These are phyloP conservation scores for Rhinatrema bivittatum DNA, from an alignment of 2,797 vertebrate species.

Conservation along the genomic window DNA sequence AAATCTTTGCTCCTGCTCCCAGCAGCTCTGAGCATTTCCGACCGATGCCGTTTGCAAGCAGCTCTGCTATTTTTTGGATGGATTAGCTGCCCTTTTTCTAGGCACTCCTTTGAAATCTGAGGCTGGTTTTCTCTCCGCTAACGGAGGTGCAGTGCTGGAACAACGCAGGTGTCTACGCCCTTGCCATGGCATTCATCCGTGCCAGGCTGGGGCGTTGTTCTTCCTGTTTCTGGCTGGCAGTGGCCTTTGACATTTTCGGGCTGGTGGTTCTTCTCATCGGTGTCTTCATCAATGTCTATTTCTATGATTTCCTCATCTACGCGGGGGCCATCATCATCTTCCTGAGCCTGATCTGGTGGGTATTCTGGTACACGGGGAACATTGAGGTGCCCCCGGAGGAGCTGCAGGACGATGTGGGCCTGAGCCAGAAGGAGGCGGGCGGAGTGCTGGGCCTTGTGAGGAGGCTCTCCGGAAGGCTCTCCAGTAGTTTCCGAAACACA, in stretches of 20 bases:
- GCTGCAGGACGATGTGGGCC: conserved; percentile 64
- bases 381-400: conserved; percentile 69
- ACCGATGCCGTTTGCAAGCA: too few species aligned
- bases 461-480: conserved; percentile 55
- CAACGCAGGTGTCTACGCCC: too few species aligned
- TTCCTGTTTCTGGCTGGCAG: conserved; percentile 78
- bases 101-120: too few species aligned
- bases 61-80: too few species aligned
- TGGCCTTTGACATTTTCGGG: conserved; percentile 72
- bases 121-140: too few species aligned
- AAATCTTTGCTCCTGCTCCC: too few species aligned
- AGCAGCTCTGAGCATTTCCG: too few species aligned
- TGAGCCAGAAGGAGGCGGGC: conserved; percentile 39
- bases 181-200: conserved; percentile 20
- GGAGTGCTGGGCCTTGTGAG: conserved; percentile 45
- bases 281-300: conserved; percentile 65
- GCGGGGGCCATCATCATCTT: conserved; percentile 81
- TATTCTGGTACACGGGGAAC: conserved; percentile 91
- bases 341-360: conserved; percentile 87
- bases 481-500: conserved; percentile 3
- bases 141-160: too few species aligned
- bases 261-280: conserved; percentile 66
- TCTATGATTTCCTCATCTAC: conserved; percentile 84
- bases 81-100: too few species aligned
- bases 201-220: conserved; percentile 69